Percentiles rank a stretch among this genome's conserved stretches.
Conservation (phyloP, 2,113 vertebrate genomes). For the Neolamprologus falcicula region DNA sequence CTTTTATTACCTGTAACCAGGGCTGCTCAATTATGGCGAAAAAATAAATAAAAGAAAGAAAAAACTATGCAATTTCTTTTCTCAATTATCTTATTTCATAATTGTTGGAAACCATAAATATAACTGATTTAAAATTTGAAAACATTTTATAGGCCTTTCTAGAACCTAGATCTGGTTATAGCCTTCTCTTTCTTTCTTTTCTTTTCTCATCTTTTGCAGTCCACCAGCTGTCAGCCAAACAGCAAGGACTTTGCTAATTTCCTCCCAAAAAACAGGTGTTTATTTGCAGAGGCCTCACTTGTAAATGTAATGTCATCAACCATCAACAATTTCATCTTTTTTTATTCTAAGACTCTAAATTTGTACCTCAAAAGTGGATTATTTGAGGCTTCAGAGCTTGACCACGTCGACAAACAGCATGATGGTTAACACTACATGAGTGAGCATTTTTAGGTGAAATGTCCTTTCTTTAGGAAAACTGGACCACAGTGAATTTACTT, state of each 20-base stretch:
- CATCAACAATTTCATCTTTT: background rate
- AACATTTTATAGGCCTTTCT: background rate
- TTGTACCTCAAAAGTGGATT: background rate
- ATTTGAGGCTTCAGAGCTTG: background rate
- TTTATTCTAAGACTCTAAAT: background rate
- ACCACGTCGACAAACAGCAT: constrained; percentile 5
- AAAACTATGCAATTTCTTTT: background rate
- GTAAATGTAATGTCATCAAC: background rate
- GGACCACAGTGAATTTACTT: constrained; percentile 27
- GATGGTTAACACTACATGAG: background rate
- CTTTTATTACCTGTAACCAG: background rate
- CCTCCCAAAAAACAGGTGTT: background rate
- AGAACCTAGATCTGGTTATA: background rate
- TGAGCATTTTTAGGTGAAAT: constrained; percentile 4
- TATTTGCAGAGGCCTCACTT: background rate
- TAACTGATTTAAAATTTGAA: background rate
- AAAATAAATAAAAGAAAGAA: background rate
- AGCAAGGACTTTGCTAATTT: background rate
- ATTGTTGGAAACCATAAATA: background rate
- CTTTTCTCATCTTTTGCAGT: background rate
- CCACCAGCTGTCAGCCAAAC: background rate
- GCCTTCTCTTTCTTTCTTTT: background rate
- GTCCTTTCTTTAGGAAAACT: background rate
- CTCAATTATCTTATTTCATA: background rate
- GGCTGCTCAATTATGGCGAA: background rate